A percentile compares a stretch with the other conserved stretches of the same genome.
Evolutionary conservation across 2,797 vertebrate species (phyloP).

Genomic region (Rhinophrynus dorsalis): DNA sequence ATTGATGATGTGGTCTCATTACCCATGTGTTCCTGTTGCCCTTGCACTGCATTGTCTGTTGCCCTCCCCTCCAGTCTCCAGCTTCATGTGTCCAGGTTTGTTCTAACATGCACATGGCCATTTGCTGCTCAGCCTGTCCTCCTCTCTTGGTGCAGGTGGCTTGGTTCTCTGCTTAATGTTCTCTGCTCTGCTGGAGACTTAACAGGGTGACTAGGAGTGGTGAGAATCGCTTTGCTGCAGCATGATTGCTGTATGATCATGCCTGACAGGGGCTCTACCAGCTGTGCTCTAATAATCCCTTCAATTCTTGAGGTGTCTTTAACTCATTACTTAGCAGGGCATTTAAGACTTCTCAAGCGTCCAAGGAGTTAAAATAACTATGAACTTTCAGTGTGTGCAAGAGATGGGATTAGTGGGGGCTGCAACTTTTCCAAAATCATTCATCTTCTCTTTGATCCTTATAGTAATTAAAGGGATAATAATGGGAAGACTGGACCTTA

Average conservation of each 20-base stretch:
- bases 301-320: too few relatives aligned
- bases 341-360: too few relatives aligned
- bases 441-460: too few relatives aligned
- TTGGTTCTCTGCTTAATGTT: neutral
- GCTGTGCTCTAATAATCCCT: conserved; percentile 15
- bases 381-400: neutral
- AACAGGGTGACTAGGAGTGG: conserved; percentile 13
- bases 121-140: conserved; percentile 11
- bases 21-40: conserved; percentile 57
- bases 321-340: too few relatives aligned
- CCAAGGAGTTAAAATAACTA: too few relatives aligned
- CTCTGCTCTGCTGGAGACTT: conserved; percentile 1
- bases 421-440: neutral
- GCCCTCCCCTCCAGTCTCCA: conserved; percentile 67
- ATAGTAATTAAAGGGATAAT: too few relatives aligned
- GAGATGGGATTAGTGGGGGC: neutral
- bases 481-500: too few relatives aligned
- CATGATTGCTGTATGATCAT: conserved; percentile 8
- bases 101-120: conserved; percentile 59
- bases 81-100: conserved; percentile 76
- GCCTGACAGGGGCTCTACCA: neutral
- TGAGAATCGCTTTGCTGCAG: conserved; percentile 1
- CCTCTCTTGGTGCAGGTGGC: conserved; percentile 27
- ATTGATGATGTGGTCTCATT: conserved; percentile 66
- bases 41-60: conserved; percentile 48